phyloP scores from a whole-genome alignment of 2,888 invertebrate species.

The Pandemis corylana region DNA sequence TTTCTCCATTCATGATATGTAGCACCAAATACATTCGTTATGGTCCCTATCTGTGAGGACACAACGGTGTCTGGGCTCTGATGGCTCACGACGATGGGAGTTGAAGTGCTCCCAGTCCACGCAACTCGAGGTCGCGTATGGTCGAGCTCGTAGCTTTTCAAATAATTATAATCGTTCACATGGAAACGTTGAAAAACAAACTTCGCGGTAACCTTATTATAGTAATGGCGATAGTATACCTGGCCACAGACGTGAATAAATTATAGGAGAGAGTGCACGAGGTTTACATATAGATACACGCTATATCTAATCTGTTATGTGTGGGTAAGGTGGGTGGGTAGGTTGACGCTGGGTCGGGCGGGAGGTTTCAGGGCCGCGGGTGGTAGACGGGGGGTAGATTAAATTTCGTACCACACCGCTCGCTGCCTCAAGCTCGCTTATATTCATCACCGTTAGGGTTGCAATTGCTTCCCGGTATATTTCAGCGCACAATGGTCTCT shows the following conservation, averaged over 20 bases:
- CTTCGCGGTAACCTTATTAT: conserved; percentile 47
- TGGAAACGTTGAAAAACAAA: conserved; percentile 73
- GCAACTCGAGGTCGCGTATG: conserved; percentile 22
- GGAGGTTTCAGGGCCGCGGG: conserved; percentile 57
- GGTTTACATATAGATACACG: conserved; percentile 29
- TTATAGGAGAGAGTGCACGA: conserved; percentile 54
- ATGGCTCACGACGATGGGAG: neutral
- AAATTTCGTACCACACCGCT: conserved; percentile 78
- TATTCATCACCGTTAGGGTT: conserved; percentile 78
- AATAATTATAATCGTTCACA: conserved; percentile 61
- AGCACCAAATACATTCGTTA: neutral
- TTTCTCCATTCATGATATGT: too few relatives aligned
- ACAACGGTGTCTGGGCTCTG: conserved; percentile 1
- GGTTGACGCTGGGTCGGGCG: conserved; percentile 44
- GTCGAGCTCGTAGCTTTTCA: conserved; percentile 12
- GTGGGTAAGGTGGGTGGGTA: conserved; percentile 24
- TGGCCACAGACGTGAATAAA: conserved; percentile 68
- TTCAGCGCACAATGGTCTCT: conserved; percentile 54
- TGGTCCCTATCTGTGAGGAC: neutral
- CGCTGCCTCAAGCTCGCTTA: conserved; percentile 69
- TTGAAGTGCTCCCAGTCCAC: conserved; percentile 14
- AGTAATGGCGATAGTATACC: conserved; percentile 49
- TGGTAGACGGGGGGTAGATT: conserved; percentile 80
- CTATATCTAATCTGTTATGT: conserved; percentile 38
- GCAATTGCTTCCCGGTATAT: conserved; percentile 71